Conservation (phyloP, 2,797 vertebrate genomes). For the Takifugu ocellatus region DNA sequence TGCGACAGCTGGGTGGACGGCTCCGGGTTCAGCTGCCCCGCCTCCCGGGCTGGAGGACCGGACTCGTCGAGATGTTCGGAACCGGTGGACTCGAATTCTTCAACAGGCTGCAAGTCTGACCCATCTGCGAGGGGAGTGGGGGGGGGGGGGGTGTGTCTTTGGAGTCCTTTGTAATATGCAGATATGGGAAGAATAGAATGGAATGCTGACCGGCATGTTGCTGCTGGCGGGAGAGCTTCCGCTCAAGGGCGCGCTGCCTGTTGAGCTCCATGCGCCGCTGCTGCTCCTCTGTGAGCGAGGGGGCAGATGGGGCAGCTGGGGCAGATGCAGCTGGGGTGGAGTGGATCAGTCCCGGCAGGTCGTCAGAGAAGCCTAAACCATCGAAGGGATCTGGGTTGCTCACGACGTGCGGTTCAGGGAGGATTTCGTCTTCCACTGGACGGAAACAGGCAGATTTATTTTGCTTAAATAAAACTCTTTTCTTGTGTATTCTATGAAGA, state of each 20-base stretch:
- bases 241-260: slow-evolving; percentile 85
- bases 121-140: slow-evolving; percentile 17
- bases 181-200: background rate
- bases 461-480: no score
- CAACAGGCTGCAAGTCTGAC: background rate
- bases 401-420: slow-evolving; percentile 16
- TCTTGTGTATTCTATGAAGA: background rate
- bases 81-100: slow-evolving; percentile 17
- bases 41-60: background rate
- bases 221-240: slow-evolving; percentile 79
- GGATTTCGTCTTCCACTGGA: slow-evolving; percentile 46
- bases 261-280: slow-evolving; percentile 83
- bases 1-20: background rate
- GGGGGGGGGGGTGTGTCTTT: no score
- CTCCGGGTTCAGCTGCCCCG: slow-evolving; percentile 18
- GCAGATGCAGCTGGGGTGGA: slow-evolving; percentile 41
- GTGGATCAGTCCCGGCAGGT: slow-evolving; percentile 29
- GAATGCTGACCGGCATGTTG: slow-evolving; percentile 27
- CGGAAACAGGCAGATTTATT: background rate
- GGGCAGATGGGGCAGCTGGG: slow-evolving; percentile 13
- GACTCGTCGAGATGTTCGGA: slow-evolving; percentile 1
- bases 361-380: slow-evolving; percentile 25
- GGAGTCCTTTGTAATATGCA: background rate
- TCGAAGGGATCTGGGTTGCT: slow-evolving; percentile 57
- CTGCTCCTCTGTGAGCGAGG: slow-evolving; percentile 84